Conservation (phyloP, 2,888 invertebrate species). For the Pardosa pseudoannulata region DNA sequence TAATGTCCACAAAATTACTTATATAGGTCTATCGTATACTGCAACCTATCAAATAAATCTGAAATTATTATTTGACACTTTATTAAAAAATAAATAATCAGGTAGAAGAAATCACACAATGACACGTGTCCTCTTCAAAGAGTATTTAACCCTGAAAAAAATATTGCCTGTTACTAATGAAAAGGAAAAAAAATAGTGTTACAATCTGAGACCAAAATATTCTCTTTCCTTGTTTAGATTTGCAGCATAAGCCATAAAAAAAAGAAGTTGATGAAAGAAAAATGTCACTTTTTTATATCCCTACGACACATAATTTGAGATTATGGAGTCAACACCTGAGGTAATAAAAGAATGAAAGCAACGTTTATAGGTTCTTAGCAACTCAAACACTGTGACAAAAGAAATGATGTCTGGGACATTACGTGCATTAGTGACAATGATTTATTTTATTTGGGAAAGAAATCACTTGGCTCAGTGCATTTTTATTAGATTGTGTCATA, state of each 20-base stretch:
- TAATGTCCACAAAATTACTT: too few relatives aligned
- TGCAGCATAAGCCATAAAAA: not conserved
- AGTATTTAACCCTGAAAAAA: too few relatives aligned
- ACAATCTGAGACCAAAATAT: not conserved
- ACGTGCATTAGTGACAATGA: not conserved
- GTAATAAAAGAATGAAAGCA: constrained; percentile 2
- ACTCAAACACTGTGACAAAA: constrained; percentile 2
- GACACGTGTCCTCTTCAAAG: too few relatives aligned
- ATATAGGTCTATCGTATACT: too few relatives aligned
- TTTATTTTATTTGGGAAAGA: not conserved
- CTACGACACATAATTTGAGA: not conserved
- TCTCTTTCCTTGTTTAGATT: not conserved
- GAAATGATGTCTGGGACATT: not conserved
- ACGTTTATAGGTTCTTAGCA: not conserved
- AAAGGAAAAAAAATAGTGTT: too few relatives aligned
- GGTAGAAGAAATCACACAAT: too few relatives aligned
- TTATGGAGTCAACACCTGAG: constrained; percentile 2
- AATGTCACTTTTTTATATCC: not conserved
- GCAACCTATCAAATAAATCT: too few relatives aligned
- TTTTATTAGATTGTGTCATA: too few relatives aligned
- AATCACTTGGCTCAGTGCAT: too few relatives aligned
- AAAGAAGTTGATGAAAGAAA: not conserved
- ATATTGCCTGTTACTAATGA: too few relatives aligned
- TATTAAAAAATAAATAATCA: too few relatives aligned
- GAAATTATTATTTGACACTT: too few relatives aligned